Conservation (phyloP, 2,888 invertebrate species). For the Harpagoxenus sublaevis region DNA sequence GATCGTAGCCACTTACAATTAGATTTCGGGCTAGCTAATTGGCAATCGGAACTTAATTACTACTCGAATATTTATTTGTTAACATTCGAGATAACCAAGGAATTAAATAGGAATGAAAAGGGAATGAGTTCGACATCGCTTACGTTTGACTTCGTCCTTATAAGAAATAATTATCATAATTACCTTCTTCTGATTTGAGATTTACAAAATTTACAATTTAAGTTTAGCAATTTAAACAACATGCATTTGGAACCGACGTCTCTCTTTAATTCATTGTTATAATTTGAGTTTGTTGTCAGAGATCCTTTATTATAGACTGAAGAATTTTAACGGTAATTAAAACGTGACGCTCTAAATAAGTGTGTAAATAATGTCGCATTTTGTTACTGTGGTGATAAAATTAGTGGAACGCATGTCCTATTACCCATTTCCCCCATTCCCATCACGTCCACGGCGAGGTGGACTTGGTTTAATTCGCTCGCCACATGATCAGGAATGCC, state of each 20-base stretch:
- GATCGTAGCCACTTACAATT: neutral
- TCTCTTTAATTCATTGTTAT: neutral
- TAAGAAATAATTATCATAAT: neutral
- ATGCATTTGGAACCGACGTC: neutral
- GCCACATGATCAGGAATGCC: conserved; percentile 28
- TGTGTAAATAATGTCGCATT: conserved; percentile 26
- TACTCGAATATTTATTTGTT: neutral
- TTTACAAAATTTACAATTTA: neutral
- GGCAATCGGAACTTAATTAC: neutral
- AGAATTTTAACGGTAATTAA: conserved; percentile 22
- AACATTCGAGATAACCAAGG: neutral
- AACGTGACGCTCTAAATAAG: conserved; percentile 1
- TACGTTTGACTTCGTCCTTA: neutral
- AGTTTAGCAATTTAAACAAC: neutral
- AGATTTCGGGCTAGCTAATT: conserved; percentile 2
- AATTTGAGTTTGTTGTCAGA: neutral
- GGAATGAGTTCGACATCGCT: neutral
- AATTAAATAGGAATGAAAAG: neutral
- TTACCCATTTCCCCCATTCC: conserved; percentile 61
- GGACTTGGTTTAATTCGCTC: conserved; percentile 27
- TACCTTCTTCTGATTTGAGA: neutral
- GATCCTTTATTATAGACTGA: neutral
- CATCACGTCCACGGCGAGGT: conserved; percentile 6
- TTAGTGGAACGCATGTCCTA: conserved; percentile 28
- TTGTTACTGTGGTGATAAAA: neutral